Percentiles rank a stretch among this genome's conserved stretches.
phyloP scores from a whole-genome alignment of 2,888 invertebrate species.

The Drosophila formosana region DNA sequence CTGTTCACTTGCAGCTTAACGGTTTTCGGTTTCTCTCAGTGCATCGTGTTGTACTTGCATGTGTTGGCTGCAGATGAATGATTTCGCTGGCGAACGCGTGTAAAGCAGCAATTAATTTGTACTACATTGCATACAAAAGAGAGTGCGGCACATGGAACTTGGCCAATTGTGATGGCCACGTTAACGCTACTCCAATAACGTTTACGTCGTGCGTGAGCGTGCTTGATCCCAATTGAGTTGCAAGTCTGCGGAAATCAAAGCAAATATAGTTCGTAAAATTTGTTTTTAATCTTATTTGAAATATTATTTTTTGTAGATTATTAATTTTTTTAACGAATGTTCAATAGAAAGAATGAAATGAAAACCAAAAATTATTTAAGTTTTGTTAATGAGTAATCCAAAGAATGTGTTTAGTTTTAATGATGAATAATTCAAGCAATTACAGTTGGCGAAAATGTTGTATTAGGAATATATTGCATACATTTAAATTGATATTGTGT shows the following conservation, averaged over 20 bases:
- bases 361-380: too few species aligned
- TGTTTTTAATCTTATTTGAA: too few species aligned
- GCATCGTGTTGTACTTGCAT: constrained; percentile 69
- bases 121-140: constrained; percentile 62
- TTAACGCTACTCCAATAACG: not conserved
- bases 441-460: too few species aligned
- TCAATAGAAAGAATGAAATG: too few species aligned
- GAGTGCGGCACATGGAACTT: constrained; percentile 44
- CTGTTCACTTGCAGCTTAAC: not conserved
- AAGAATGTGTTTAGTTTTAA: too few species aligned
- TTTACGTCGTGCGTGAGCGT: constrained; percentile 7
- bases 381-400: too few species aligned
- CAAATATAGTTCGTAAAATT: not conserved
- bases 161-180: constrained; percentile 16
- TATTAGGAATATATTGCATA: too few species aligned
- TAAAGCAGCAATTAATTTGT: constrained; percentile 85
- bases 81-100: constrained; percentile 82
- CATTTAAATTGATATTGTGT: too few species aligned
- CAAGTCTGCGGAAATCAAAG: not conserved
- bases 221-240: not conserved
- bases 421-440: too few species aligned
- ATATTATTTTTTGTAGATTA: too few species aligned
- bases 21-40: constrained; percentile 45
- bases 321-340: too few species aligned
- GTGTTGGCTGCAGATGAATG: constrained; percentile 78